Conservation (phyloP, 2,888 invertebrate species). For the Cephus spinipes region DNA sequence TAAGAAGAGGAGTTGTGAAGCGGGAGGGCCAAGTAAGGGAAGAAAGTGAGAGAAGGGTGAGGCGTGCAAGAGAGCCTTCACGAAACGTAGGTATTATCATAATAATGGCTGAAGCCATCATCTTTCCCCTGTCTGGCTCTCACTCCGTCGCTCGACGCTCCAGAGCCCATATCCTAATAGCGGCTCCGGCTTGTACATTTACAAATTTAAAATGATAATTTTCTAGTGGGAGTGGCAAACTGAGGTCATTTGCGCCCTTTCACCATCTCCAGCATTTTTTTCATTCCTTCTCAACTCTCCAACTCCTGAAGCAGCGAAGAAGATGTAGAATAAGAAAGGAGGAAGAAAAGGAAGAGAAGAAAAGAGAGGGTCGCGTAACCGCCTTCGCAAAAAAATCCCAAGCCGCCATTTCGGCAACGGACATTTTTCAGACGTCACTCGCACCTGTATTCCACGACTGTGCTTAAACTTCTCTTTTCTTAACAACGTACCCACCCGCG, state of each 20-base stretch:
- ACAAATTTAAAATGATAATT: slow-evolving; percentile 60
- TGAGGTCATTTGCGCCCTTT: slow-evolving; percentile 50
- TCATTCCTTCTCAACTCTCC: slow-evolving; percentile 11
- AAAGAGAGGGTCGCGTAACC: not conserved
- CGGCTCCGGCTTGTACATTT: slow-evolving; percentile 50
- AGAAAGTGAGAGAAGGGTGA: slow-evolving; percentile 31
- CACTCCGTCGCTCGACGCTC: slow-evolving; percentile 19
- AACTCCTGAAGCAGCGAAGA: not conserved
- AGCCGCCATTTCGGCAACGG: slow-evolving; percentile 23
- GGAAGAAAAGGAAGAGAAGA: not conserved
- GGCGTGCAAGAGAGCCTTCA: slow-evolving; percentile 40
- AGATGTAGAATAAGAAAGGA: not conserved
- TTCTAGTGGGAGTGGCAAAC: slow-evolving; percentile 45
- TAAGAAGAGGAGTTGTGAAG: slow-evolving; percentile 14
- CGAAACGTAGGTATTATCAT: slow-evolving; percentile 53
- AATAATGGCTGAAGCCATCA: slow-evolving; percentile 54
- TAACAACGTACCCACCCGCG: not conserved
- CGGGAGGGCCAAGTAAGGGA: not conserved
- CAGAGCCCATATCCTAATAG: slow-evolving; percentile 43
- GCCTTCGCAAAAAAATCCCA: slow-evolving; percentile 30
- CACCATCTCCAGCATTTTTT: slow-evolving; percentile 22
- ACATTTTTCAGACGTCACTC: slow-evolving; percentile 47
- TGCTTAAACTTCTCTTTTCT: slow-evolving; percentile 2
- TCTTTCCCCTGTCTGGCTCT: slow-evolving; percentile 42
- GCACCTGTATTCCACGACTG: slow-evolving; percentile 31